phyloP scores from a whole-genome alignment of 53 echinoderm and acorn worm genomes.

The Echinometra lucunter region DNA sequence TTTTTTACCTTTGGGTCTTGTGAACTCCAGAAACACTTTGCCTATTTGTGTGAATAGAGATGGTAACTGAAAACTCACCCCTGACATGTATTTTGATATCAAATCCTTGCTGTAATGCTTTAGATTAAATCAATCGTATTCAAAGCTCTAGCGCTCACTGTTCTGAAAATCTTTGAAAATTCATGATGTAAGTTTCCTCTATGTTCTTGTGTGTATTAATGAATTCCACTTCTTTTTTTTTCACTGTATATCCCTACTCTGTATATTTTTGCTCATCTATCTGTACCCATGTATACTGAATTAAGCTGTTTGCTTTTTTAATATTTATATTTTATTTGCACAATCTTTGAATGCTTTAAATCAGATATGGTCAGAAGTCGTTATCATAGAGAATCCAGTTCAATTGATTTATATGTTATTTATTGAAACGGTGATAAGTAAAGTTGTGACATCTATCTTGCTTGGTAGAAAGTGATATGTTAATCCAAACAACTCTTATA shows the following conservation, averaged over 20 bases:
- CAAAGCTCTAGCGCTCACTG: background rate
- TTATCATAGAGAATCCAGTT: background rate
- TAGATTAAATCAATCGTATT: background rate
- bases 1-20: background rate
- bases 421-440: background rate
- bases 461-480: background rate
- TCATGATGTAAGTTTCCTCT: background rate
- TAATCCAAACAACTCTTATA: background rate
- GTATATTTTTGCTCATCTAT: slow-evolving; percentile 3
- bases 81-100: background rate
- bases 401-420: slow-evolving; percentile 1
- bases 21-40: background rate
- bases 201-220: background rate
- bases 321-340: background rate
- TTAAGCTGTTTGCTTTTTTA: background rate
- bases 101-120: too few relatives aligned
- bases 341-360: background rate
- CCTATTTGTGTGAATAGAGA: background rate
- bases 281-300: background rate
- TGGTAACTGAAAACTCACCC: background rate
- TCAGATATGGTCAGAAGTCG: background rate
- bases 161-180: background rate
- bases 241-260: background rate
- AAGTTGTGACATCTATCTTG: background rate
- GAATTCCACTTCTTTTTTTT: background rate